Base-by-base conservation (phyloP, 2,888 invertebrate genomes). In the Halictus quadricinctus region DNA sequence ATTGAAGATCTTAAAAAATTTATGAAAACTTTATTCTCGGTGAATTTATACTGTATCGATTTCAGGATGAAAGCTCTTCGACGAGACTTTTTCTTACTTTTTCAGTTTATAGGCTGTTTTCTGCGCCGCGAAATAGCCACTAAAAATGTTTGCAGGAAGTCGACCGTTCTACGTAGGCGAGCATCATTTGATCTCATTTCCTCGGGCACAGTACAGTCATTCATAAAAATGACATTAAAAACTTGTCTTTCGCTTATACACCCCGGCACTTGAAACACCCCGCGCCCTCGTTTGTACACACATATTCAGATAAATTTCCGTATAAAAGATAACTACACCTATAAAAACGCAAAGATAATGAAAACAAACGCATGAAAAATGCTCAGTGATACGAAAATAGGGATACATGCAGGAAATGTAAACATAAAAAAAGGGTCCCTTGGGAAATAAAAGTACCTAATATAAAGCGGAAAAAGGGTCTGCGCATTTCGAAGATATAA, bases 341-440 rank as follows among this genome's bases (percentile, higher is more conserved):
- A 36, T 64, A 64, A 64, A 64, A 64, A 64, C 64, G 7, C 15
- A 29, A 64, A 64, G 64, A 64, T 64, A 64, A 64, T 64, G 64
- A 64, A 64, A 64, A 64, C 64, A 29, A 29, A 64, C 29, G 64
- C 29, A 29, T 25, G 64, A 64, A 64, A 29, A 64, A 64, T 64
- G 64, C 64, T 15, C 29, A 64, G 29, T 15, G 64, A 64, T 64
- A 64, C 29, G 64, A 64, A 64, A 29, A 64, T 64, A 64, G 29
- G 64, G 29, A 64, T 64, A 15, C 25, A 15, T 13, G 64, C 18
- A 29, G 64, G 18, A 64, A 18, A 29, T 64, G 8, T 64, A 64
- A 29, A 64, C 64, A 2, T 36, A 25, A 29, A 29, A 36, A 29
- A 64, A 29, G 8, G 2, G 15, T 64, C 29, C 15, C 64, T 29